These are phyloP conservation scores for Iselma pallidipennis DNA, from an alignment of 2,888 invertebrate species.

Conservation along the genomic window DNA sequence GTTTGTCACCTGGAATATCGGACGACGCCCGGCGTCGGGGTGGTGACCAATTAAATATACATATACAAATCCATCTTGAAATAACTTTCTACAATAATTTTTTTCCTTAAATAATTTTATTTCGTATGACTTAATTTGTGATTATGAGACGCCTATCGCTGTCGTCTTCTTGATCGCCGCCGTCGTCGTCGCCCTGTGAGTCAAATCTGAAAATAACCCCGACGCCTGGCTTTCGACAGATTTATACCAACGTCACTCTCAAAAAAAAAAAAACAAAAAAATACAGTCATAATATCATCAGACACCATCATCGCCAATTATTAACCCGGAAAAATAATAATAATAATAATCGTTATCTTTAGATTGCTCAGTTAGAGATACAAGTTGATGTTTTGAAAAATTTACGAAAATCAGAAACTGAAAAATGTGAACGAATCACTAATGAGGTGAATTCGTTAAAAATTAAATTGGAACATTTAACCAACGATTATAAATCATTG, in stretches of 20 bases:
- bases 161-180: neutral
- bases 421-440: constrained; percentile 35
- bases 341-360: constrained; percentile 7
- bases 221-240: constrained; percentile 3
- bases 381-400: constrained; percentile 64
- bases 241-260: neutral
- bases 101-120: neutral
- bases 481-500: constrained; percentile 8
- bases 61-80: neutral
- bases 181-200: neutral
- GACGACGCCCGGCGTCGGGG: constrained; percentile 4
- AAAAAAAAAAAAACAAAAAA: too few species aligned
- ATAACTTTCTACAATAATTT: too few species aligned
- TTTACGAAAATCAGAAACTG: constrained; percentile 63
- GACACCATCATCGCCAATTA: neutral
- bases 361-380: constrained; percentile 57
- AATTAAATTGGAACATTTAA: constrained; percentile 3
- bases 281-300: neutral
- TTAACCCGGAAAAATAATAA: neutral
- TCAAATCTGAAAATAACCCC: constrained; percentile 5
- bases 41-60: neutral
- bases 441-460: constrained; percentile 16
- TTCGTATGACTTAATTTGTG: neutral
- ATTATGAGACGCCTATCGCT: neutral
- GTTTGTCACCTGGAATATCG: constrained; percentile 27